A percentile compares a stretch with the other conserved stretches of the same genome.
phyloP scores from a whole-genome alignment of 2,888 invertebrate genomes.

The Cryptus armator region DNA sequence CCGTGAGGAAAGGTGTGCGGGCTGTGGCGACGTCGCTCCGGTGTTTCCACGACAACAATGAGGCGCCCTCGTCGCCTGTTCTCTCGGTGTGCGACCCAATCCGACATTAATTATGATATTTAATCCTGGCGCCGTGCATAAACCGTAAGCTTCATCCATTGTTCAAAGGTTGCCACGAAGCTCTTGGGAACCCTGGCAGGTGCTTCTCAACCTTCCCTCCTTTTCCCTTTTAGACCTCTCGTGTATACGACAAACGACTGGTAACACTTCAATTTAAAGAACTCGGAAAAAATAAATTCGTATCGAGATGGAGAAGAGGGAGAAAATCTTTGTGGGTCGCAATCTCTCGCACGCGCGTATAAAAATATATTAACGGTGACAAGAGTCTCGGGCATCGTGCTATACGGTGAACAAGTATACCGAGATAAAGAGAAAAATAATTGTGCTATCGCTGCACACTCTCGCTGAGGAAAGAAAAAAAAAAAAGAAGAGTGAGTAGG shows the following conservation, averaged over 20 bases:
- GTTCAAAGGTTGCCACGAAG: conserved; percentile 68
- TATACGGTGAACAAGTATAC: background rate
- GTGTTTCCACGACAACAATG: conserved; percentile 58
- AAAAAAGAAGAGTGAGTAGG: conserved; percentile 13
- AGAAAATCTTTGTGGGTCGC: background rate
- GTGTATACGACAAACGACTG: background rate
- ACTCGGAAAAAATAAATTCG: conserved; percentile 8
- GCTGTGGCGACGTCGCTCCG: conserved; percentile 31
- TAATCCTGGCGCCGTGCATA: conserved; percentile 75
- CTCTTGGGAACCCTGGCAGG: conserved; percentile 74
- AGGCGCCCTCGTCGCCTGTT: conserved; percentile 42
- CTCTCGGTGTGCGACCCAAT: conserved; percentile 68
- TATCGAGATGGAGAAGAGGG: background rate
- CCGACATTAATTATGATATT: conserved; percentile 82
- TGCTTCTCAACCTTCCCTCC: conserved; percentile 60
- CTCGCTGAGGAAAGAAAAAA: background rate
- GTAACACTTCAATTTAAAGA: conserved; percentile 2
- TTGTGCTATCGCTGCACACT: conserved; percentile 51
- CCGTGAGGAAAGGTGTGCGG: conserved; percentile 73
- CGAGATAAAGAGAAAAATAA: conserved; percentile 49
- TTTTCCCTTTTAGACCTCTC: conserved; percentile 1
- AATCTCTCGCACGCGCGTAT: background rate
- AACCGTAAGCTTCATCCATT: conserved; percentile 72
- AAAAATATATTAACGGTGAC: conserved; percentile 21
- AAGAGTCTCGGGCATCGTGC: background rate